Base-by-base conservation (phyloP, 30 jellyfish, hydroid and myxozoan genomes). In the Pseudorhiza aurosa region DNA sequence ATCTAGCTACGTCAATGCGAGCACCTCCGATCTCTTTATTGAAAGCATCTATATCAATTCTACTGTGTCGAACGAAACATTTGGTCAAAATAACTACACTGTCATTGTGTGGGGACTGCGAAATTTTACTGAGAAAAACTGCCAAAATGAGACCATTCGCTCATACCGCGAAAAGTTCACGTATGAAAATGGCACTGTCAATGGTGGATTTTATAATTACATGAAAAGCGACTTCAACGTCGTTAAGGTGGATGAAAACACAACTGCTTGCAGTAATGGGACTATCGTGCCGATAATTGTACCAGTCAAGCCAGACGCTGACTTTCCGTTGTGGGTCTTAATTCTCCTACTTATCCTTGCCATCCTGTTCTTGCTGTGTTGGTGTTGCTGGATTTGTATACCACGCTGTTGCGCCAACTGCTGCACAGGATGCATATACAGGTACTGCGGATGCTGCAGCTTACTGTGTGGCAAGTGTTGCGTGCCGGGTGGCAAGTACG, bases 351-450 rank as follows among this genome's bases (percentile, higher is more conserved):
- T 72, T 69, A 62, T 72, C 12, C 95, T 84, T 19, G 88, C 84
- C 14, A 14, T 84, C 21, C 46, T 72, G 77, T 40, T 84, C 18
- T 58, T 84, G 32, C 40, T 84, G 30, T 72, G 85, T 30, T 84
- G 95, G 88, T 46, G 59, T 1, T 84, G 95, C 44, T 84, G 95
- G 95, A 12, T 84, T 4, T 84, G 82, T 47, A 62, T 84, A 19
- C 95, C 95, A 12, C 80, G 95, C 2, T 72, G 83, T 27, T 84
- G 95, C 35, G 74, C 88, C 10, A 58, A 58, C 19, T 70, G 85
- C 42, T 72, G 88, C 72, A 77, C 67, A 1, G 95, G 82, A 15
- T 84, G 87, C 71, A 60, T 71, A 28, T 65, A 72, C 53, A 79
- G 35, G 81, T 56, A 88, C 28, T 63, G 82, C 28, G 64, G 75